Evolutionary conservation across 2,888 invertebrate species (phyloP).

Genomic region (Mythimna pallens): DNA sequence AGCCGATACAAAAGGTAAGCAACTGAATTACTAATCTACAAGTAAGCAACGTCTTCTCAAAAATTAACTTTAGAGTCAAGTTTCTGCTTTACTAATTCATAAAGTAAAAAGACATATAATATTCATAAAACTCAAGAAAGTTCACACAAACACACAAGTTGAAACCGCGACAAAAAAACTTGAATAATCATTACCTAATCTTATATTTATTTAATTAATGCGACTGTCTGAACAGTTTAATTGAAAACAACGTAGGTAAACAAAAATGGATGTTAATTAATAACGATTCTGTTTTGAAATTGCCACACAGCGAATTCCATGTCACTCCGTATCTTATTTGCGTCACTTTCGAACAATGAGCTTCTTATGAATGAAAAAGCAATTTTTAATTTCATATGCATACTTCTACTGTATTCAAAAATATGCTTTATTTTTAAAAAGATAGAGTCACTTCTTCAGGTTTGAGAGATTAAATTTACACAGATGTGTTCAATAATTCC

Average conservation of each 20-base stretch:
- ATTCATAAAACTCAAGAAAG: too few relatives aligned
- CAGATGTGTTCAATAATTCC: conserved; percentile 76
- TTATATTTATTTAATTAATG: conserved; percentile 36
- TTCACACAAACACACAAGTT: too few relatives aligned
- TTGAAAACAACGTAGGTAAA: conserved; percentile 8
- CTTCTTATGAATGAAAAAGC: conserved; percentile 49
- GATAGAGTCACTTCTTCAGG: conserved; percentile 35
- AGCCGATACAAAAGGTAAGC: conserved; percentile 72
- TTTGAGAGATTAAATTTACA: conserved; percentile 70
- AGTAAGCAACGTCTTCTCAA: neutral
- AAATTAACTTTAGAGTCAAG: neutral
- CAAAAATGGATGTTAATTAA: conserved; percentile 27
- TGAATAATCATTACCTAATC: conserved; percentile 1
- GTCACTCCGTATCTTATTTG: conserved; percentile 52
- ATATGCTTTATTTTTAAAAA: neutral
- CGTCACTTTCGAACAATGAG: conserved; percentile 53
- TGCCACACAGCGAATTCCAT: conserved; percentile 42
- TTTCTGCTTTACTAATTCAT: too few relatives aligned
- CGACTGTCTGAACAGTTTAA: conserved; percentile 12
- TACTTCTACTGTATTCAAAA: conserved; percentile 10
- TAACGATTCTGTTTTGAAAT: conserved; percentile 47
- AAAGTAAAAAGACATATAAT: too few relatives aligned
- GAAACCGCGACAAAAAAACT: conserved; percentile 2
- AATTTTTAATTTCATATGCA: conserved; percentile 29
- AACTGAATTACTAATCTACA: neutral